Percentiles rank a stretch among this genome's conserved stretches.
Conservation (phyloP, 1,140 invertebrate genomes). For the Anastatus disparis region DNA sequence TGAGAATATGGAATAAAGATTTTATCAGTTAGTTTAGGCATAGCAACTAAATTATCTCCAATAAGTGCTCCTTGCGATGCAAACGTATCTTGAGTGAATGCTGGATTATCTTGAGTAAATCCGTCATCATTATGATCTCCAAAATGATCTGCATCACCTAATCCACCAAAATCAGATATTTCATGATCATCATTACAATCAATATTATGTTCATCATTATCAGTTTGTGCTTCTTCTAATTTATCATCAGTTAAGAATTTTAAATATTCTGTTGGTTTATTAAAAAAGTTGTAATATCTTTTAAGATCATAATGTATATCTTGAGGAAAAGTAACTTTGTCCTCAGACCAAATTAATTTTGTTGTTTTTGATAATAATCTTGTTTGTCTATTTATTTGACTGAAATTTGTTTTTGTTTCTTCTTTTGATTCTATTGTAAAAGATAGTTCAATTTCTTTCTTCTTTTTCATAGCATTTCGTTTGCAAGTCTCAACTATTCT, state of each 20-base stretch:
- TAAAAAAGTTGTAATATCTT: constrained; percentile 45
- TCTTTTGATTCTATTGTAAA: constrained; percentile 42
- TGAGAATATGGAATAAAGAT: constrained; percentile 79
- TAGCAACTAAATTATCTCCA: constrained; percentile 70
- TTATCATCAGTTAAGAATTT: constrained; percentile 42
- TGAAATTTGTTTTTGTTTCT: constrained; percentile 43
- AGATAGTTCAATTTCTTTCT: constrained; percentile 47
- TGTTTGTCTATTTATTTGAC: constrained; percentile 2
- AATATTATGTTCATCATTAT: constrained; percentile 60
- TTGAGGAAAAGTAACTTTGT: constrained; percentile 51
- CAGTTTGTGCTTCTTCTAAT: constrained; percentile 42
- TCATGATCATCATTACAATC: constrained; percentile 70
- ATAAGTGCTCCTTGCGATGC: constrained; percentile 59
- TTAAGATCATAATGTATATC: constrained; percentile 49
- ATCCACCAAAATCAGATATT: constrained; percentile 63
- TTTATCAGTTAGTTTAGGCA: constrained; percentile 69
- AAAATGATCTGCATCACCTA: constrained; percentile 55
- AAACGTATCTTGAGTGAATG: constrained; percentile 59
- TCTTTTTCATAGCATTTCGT: constrained; percentile 45
- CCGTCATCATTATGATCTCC: constrained; percentile 59
- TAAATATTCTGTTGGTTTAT: constrained; percentile 41
- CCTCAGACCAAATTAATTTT: constrained; percentile 51
- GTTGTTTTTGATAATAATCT: constrained; percentile 44
- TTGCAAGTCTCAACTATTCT: constrained; percentile 42
- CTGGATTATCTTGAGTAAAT: constrained; percentile 49